Percentiles rank a stretch among this genome's conserved stretches.
These are phyloP conservation scores for Macropus fuliginosus DNA, from an alignment of 2,797 vertebrate genomes.

Conservation along the genomic window DNA sequence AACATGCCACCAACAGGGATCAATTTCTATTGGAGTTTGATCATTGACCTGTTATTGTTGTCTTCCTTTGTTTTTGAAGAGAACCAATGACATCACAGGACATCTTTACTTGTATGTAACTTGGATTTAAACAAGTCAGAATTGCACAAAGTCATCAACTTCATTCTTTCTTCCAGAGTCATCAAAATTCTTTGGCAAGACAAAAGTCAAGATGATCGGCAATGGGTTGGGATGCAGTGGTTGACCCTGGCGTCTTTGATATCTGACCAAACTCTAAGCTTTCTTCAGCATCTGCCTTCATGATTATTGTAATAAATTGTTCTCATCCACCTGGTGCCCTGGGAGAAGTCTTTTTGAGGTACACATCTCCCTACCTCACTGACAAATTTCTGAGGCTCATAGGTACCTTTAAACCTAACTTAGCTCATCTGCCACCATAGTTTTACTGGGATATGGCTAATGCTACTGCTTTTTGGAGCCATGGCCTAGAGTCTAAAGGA, in stretches of 20 bases:
- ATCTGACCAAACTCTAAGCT: not conserved
- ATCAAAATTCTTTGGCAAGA: not conserved
- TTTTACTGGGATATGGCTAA: not conserved
- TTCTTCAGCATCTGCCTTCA: not conserved
- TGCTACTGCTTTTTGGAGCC: not conserved
- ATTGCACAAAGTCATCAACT: not conserved
- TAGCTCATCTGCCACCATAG: not conserved
- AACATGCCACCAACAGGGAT: not conserved
- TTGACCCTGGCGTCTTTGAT: not conserved
- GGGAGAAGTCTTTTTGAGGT: not conserved
- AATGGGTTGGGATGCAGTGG: not conserved
- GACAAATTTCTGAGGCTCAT: not conserved
- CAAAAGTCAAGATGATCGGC: not conserved
- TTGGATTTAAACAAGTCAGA: not conserved
- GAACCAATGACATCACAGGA: not conserved
- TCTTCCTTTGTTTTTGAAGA: not conserved
- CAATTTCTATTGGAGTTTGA: not conserved
- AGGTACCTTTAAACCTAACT: not conserved
- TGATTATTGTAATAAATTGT: not conserved
- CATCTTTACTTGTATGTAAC: not conserved
- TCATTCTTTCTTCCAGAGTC: not conserved
- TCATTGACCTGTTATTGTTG: not conserved
- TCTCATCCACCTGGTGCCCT: not conserved
- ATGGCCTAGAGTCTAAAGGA: not conserved
- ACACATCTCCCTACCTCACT: not conserved